Evolutionary conservation across 1,140 invertebrate genomes (phyloP).

Genomic region (Atopsyche davidsoni): DNA sequence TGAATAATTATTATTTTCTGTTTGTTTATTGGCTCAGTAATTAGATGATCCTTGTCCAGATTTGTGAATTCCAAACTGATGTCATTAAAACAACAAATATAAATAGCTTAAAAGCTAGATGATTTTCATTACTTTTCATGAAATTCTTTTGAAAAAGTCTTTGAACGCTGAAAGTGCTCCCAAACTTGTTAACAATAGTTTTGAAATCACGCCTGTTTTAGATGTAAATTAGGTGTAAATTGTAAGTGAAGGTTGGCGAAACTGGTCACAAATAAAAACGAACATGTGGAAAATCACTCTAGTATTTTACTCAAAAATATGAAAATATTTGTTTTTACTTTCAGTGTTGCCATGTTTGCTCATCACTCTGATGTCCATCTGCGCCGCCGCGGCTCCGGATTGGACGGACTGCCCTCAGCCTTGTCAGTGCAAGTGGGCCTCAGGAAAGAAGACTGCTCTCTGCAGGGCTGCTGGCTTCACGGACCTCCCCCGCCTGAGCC

Average conservation of each 20-base stretch:
- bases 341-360: conserved; percentile 18
- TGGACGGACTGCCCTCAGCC: conserved; percentile 55
- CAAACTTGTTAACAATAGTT: not conserved
- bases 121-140: no score
- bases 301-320: no score
- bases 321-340: conserved; percentile 15
- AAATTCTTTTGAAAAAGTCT: no score
- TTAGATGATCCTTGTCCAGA: no score
- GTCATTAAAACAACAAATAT: no score
- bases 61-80: no score
- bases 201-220: not conserved
- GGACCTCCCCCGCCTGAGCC: conserved; percentile 50
- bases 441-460: conserved; percentile 58
- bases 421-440: conserved; percentile 59
- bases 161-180: not conserved
- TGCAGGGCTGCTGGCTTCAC: conserved; percentile 53
- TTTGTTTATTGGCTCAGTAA: no score
- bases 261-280: not conserved
- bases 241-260: not conserved
- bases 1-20: no score
- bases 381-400: conserved; percentile 36
- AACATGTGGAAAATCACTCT: no score
- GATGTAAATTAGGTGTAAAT: not conserved
- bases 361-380: conserved; percentile 6
- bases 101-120: no score